Conservation (phyloP, 2,888 invertebrate genomes). For the Noctua janthe region DNA sequence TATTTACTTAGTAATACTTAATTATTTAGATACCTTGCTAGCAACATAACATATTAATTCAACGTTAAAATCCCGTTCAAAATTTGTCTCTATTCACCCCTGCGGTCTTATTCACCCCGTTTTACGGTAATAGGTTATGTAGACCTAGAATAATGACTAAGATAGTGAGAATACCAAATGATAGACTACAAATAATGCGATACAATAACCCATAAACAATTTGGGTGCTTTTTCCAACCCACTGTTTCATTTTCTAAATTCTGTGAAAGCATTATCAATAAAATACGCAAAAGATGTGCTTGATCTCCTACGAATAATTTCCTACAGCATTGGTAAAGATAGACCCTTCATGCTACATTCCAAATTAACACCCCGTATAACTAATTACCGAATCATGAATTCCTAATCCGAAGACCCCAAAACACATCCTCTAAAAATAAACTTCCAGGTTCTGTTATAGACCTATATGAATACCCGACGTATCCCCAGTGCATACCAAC, state of each 20-base stretch:
- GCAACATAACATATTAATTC: too few relatives aligned
- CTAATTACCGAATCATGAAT: neutral
- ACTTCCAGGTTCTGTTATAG: neutral
- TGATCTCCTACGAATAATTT: neutral
- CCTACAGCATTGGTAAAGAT: neutral
- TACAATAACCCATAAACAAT: too few relatives aligned
- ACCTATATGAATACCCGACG: neutral
- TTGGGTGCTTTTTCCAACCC: neutral
- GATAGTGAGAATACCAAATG: too few relatives aligned
- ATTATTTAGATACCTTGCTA: too few relatives aligned
- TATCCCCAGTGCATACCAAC: constrained; percentile 26
- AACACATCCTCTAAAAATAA: constrained; percentile 22
- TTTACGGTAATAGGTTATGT: neutral
- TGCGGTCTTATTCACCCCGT: too few relatives aligned
- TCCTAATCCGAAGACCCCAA: neutral
- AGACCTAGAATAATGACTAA: neutral
- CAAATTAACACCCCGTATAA: neutral
- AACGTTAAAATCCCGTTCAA: too few relatives aligned
- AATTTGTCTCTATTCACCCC: too few relatives aligned
- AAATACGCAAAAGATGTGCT: neutral
- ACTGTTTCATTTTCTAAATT: neutral
- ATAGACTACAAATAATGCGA: too few relatives aligned
- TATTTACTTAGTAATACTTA: too few relatives aligned
- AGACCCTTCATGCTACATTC: neutral
- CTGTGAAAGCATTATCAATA: neutral